Conservation (phyloP, 2,888 invertebrate genomes). For the Stomorhina lunata region DNA sequence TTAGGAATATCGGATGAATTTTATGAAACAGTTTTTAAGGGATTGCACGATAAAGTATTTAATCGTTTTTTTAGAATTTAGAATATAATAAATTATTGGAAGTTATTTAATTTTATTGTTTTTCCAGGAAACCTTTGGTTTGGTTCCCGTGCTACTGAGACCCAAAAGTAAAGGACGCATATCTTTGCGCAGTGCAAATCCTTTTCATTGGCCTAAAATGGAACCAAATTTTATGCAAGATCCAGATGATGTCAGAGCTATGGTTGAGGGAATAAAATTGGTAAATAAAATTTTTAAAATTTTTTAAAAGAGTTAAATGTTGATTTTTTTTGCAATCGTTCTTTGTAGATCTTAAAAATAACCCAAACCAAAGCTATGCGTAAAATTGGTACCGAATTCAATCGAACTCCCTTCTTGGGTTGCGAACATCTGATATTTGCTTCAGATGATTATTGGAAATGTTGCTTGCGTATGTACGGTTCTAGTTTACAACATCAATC, state of each 20-base stretch:
- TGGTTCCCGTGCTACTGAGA: constrained; percentile 87
- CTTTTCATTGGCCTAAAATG: constrained; percentile 88
- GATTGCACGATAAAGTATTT: constrained; percentile 72
- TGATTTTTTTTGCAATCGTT: constrained; percentile 65
- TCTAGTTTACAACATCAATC: constrained; percentile 87
- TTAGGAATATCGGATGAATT: constrained; percentile 82
- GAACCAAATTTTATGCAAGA: constrained; percentile 90
- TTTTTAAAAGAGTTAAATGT: not conserved
- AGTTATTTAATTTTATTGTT: not conserved
- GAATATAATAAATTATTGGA: not conserved
- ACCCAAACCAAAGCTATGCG: constrained; percentile 81
- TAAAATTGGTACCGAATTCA: constrained; percentile 81
- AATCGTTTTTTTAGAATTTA: not conserved
- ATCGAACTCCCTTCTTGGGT: constrained; percentile 84
- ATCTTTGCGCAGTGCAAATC: constrained; percentile 85
- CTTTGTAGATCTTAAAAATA: constrained; percentile 83
- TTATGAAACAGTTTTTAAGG: constrained; percentile 78
- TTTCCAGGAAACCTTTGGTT: constrained; percentile 82
- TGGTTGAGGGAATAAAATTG: constrained; percentile 88
- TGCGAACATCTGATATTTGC: constrained; percentile 84
- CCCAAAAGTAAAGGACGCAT: constrained; percentile 88
- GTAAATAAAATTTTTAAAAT: constrained; percentile 79
- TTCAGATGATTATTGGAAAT: constrained; percentile 87
- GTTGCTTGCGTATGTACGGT: constrained; percentile 85
- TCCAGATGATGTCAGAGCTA: constrained; percentile 85